Evolutionary conservation across 2,113 vertebrate genomes (phyloP).

Genomic region (Periophthalmodon schlosseri): DNA sequence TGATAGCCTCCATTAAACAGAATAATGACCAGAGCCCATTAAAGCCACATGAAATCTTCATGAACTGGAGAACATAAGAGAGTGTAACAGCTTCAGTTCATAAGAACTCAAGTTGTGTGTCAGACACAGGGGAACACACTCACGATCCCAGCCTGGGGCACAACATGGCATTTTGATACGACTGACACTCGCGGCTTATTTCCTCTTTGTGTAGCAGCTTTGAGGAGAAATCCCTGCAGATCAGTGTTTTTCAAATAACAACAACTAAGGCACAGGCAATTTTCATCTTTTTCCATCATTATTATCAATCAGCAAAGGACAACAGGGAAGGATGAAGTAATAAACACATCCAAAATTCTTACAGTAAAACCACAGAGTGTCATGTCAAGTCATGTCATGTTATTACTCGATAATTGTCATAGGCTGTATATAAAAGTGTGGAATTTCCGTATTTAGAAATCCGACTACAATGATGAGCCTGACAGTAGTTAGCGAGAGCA

Average conservation of each 20-base stretch:
- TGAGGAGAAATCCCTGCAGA: not conserved
- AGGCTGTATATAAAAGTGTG: too few relatives aligned
- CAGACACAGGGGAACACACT: not conserved
- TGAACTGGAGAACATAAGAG: not conserved
- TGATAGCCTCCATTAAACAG: not conserved
- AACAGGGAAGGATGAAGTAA: too few relatives aligned
- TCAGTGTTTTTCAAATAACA: not conserved
- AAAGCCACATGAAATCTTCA: not conserved
- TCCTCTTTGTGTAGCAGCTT: not conserved
- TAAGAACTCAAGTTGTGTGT: not conserved
- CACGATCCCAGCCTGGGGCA: not conserved
- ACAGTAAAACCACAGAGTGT: too few relatives aligned
- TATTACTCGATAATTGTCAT: too few relatives aligned
- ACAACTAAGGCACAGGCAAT: not conserved
- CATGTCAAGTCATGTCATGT: too few relatives aligned
- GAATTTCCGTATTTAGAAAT: too few relatives aligned
- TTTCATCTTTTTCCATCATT: too few relatives aligned
- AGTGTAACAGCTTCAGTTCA: not conserved
- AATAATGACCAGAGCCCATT: not conserved
- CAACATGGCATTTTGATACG: not conserved
- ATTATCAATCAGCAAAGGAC: not conserved
- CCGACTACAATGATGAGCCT: too few relatives aligned
- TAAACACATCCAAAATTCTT: too few relatives aligned
- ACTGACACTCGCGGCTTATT: not conserved
- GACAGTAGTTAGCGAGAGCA: too few relatives aligned